Evolutionary conservation across 2,113 vertebrate species (phyloP).

Genomic region (Regulus satrapa): DNA sequence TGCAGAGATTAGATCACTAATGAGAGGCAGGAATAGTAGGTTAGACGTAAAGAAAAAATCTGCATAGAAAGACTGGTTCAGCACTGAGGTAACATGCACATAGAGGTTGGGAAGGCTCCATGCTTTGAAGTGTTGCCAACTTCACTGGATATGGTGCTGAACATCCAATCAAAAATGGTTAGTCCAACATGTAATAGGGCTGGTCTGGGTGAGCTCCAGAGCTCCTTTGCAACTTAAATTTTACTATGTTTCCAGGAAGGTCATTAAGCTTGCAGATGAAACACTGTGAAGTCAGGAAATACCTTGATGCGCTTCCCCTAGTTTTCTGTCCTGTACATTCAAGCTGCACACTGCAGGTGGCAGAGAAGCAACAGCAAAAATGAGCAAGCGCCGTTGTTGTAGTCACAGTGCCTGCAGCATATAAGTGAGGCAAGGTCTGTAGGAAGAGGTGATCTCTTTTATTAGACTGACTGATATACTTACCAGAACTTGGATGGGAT

Average conservation of each 20-base stretch:
- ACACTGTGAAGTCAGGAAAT: background rate
- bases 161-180: background rate
- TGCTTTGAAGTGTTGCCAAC: background rate
- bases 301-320: background rate
- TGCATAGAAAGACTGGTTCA: background rate
- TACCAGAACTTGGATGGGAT: slow-evolving; percentile 6
- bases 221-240: background rate
- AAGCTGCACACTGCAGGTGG: slow-evolving; percentile 36
- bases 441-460: slow-evolving; percentile 45
- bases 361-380: slow-evolving; percentile 20
- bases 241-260: background rate
- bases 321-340: background rate
- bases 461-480: slow-evolving; percentile 29
- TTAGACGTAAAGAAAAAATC: background rate
- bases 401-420: background rate
- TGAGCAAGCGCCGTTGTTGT: background rate
- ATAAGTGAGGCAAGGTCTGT: background rate
- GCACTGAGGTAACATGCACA: background rate
- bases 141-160: background rate
- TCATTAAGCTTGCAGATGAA: background rate
- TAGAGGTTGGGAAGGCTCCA: background rate
- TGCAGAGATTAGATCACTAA: background rate
- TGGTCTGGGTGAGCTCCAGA: accelerated
- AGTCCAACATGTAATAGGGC: background rate
- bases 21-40: background rate